Percentiles rank a stretch among this genome's conserved stretches.
Evolutionary conservation across 2,888 invertebrate species (phyloP).

Genomic region (Oligia latruncula): DNA sequence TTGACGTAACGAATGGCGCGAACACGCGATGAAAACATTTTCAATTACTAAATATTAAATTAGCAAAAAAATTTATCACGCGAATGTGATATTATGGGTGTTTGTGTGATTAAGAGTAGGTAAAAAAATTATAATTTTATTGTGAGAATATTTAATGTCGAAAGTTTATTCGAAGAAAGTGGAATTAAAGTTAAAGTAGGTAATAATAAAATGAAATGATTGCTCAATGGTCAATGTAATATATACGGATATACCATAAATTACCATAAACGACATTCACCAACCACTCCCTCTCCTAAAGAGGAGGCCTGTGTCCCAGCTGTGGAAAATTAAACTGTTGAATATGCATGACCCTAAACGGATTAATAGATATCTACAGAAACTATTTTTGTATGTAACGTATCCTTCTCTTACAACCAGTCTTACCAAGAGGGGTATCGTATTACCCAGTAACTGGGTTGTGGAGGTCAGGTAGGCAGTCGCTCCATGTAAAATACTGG

Average conservation of each 20-base stretch:
- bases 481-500: too few species aligned
- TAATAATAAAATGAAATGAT: neutral
- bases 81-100: constrained; percentile 21
- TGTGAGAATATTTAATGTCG: neutral
- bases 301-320: too few species aligned
- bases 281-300: too few species aligned
- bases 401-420: too few species aligned
- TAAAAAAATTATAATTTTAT: neutral
- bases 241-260: too few species aligned
- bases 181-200: neutral
- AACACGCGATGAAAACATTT: constrained; percentile 63
- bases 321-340: too few species aligned
- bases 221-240: neutral
- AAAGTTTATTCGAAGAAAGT: neutral
- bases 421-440: too few species aligned
- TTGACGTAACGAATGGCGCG: constrained; percentile 37
- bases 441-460: too few species aligned
- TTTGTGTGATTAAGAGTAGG: constrained; percentile 7
- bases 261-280: too few species aligned
- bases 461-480: too few species aligned
- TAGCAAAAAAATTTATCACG: constrained; percentile 18
- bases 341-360: neutral
- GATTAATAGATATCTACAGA: neutral
- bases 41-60: constrained; percentile 17
- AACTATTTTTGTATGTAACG: neutral